phyloP scores from a whole-genome alignment of 2,113 vertebrate genomes.

The Cephalopterus ornatus region DNA sequence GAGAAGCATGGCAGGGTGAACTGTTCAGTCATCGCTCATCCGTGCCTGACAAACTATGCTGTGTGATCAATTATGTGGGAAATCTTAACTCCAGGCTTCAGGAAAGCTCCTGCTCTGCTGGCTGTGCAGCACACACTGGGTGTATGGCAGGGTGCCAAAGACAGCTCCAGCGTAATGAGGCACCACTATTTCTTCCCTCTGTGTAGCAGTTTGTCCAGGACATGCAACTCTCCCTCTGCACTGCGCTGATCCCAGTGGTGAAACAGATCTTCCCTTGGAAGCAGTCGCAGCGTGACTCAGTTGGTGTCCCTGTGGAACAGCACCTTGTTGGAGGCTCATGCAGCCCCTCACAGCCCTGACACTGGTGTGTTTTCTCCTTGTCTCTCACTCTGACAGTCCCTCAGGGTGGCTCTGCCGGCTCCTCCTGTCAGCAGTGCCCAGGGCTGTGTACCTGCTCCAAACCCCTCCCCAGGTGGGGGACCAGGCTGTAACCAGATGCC shows the following conservation, averaged over 20 bases:
- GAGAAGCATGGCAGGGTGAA: neutral
- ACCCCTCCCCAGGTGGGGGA: neutral
- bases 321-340: neutral
- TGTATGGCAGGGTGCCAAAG: accelerated
- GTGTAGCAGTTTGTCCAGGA: neutral
- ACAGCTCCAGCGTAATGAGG: accelerated
- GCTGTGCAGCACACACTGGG: accelerated
- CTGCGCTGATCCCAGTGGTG: accelerated
- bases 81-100: neutral
- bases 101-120: neutral
- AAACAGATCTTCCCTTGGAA: neutral
- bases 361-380: accelerated
- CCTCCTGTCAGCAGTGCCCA: neutral
- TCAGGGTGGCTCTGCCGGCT: neutral
- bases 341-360: neutral
- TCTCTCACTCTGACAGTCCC: accelerated
- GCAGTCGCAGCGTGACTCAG: accelerated
- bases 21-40: neutral
- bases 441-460: neutral
- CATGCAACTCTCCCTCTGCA: neutral
- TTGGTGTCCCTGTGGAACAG: neutral
- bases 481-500: neutral
- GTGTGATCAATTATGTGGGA: neutral
- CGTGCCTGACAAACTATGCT: too few species aligned
- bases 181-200: too few species aligned